phyloP scores from a whole-genome alignment of 2,888 invertebrate species.

The Opisthograptis luteolata region DNA sequence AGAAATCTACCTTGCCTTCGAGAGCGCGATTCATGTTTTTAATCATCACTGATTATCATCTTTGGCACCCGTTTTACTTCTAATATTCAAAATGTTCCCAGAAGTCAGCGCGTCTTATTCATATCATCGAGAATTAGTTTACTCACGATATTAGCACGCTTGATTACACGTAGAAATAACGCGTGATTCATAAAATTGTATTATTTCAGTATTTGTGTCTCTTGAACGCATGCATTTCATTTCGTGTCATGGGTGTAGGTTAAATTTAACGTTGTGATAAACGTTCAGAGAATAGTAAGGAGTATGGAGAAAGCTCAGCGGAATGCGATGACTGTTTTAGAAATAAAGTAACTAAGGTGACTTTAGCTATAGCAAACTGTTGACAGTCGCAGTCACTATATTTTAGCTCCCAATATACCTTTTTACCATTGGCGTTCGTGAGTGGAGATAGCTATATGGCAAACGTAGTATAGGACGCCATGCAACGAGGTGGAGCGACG shows the following conservation, averaged over 20 bases:
- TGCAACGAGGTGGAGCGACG: too few species aligned
- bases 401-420: too few species aligned
- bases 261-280: conserved; percentile 15
- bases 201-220: conserved; percentile 29
- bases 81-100: background rate
- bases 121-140: background rate
- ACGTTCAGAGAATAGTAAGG: conserved; percentile 2
- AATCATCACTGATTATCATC: too few species aligned
- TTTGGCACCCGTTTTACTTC: too few species aligned
- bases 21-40: too few species aligned
- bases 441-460: too few species aligned
- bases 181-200: conserved; percentile 31
- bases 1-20: too few species aligned
- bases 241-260: conserved; percentile 20
- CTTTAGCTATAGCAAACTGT: background rate
- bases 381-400: background rate
- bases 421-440: too few species aligned
- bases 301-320: background rate
- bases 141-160: conserved; percentile 9
- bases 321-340: conserved; percentile 2
- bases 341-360: conserved; percentile 4
- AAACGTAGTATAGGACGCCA: too few species aligned
- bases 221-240: conserved; percentile 10
- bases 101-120: background rate
- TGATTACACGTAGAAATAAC: conserved; percentile 20